Base-by-base conservation (phyloP, 1,140 invertebrate species). In the Araneus ventricosus region DNA sequence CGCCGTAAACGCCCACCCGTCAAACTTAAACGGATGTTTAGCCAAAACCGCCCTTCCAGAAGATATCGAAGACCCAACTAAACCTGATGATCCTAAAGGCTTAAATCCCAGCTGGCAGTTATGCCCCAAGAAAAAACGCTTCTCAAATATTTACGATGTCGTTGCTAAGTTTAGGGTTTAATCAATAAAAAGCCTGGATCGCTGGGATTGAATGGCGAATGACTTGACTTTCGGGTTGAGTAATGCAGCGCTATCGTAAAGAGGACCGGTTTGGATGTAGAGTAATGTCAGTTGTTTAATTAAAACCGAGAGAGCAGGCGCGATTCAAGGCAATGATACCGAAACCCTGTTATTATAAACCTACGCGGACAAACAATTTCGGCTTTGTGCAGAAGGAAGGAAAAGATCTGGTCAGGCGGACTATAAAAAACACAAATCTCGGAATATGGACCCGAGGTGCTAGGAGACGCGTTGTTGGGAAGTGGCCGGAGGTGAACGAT, bases 1-100 rank as follows among this genome's bases (percentile, higher is more conserved):
- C 22, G 59, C 61, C 86, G 86, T 70, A 88, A 88, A 88, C 84
- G 84, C 84, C 84, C 84, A 86, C 84, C 39, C 34, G 30, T 75
- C 70, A 75, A 75, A 75, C 70, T 75, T 75, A 75, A 75, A 75
- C 70, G 70, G 70, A 75, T 75, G 22, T 63, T n/a, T n/a, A 63
- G 14, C 70, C 70, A 75, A 70, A 75, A 75, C 45, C 70, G 70
- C 70, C 70, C 70, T 34, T 75, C n/a, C 8, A 67, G 14, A 27
- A 27, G 34, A 75, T 30, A 37, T 34, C 70, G 17, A 75, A 75
- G 34, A 34, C 34, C 14, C 1, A 4, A 10, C 17, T 10, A 34
- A 37, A 34, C 70, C 37, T 75, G 34, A 75, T 75, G 70, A 75
- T 37, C 70, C 70, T 20, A 75, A 34, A 75, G 70, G 30, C 70